These are phyloP conservation scores for Sebastes nivosus DNA, from an alignment of 2,797 vertebrate species.

Conservation along the genomic window DNA sequence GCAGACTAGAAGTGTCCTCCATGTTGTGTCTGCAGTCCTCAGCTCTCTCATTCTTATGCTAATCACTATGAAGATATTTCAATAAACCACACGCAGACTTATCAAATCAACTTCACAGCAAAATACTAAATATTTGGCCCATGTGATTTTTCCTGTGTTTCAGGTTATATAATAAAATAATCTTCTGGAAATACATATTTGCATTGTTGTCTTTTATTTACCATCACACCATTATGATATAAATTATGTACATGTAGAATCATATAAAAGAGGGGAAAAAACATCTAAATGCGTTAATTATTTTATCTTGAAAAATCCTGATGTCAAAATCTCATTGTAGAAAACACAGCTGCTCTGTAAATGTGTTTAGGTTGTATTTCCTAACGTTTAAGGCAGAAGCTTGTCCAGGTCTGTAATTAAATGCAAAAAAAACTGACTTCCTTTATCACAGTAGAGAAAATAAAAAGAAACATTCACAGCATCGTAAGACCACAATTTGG, in stretches of 20 bases:
- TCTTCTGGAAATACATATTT: constrained; percentile 5
- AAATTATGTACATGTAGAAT: constrained; percentile 70
- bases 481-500: constrained; percentile 61
- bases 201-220: constrained; percentile 54
- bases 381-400: constrained; percentile 71
- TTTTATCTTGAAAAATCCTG: constrained; percentile 54
- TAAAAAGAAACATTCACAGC: constrained; percentile 53
- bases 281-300: constrained; percentile 43
- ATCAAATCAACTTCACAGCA: background rate
- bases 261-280: constrained; percentile 59
- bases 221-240: constrained; percentile 70
- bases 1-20: background rate
- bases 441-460: background rate
- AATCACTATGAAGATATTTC: background rate
- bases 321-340: constrained; percentile 48
- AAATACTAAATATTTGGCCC: background rate
- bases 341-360: constrained; percentile 51
- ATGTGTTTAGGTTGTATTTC: constrained; percentile 29
- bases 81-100: background rate
- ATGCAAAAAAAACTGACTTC: constrained; percentile 17
- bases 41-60: background rate
- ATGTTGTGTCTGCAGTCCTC: background rate
- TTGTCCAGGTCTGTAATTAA: constrained; percentile 50
- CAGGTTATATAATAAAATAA: constrained; percentile 26
- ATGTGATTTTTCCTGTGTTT: background rate